Percentiles rank a stretch among this genome's conserved stretches.
phyloP scores from a whole-genome alignment of 2,888 invertebrate species.

The Melinaea menophilus region DNA sequence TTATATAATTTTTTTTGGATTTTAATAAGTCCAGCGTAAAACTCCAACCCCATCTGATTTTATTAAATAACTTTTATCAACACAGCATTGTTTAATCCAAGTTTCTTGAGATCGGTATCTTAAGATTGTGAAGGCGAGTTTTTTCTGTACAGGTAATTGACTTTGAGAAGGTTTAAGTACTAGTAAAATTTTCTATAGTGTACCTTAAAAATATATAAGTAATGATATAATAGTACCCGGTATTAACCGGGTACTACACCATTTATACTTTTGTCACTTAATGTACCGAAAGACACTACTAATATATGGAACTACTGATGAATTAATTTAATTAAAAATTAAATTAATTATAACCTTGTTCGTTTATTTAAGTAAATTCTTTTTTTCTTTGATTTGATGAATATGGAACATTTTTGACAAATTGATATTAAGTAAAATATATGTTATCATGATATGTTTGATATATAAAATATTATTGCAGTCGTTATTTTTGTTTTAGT shows the following conservation, averaged over 20 bases:
- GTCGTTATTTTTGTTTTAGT: slow-evolving; percentile 46
- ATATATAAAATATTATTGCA: slow-evolving; percentile 31
- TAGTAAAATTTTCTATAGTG: slow-evolving; percentile 27
- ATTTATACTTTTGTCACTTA: no score
- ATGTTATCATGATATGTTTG: slow-evolving; percentile 33
- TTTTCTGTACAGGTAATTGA: slow-evolving; percentile 1
- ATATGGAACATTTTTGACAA: no score
- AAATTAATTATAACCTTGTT: no score
- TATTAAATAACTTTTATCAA: slow-evolving; percentile 75
- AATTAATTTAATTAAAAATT: no score
- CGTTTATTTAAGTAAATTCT: no score
- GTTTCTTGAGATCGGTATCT: slow-evolving; percentile 16
- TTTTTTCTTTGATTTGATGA: no score
- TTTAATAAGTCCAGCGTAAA: slow-evolving; percentile 26
- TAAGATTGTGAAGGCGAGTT: neutral
- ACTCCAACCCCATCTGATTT: slow-evolving; percentile 43
- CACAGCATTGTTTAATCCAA: slow-evolving; percentile 19
- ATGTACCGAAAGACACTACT: no score
- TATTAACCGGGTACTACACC: no score
- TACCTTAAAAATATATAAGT: no score
- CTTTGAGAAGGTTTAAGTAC: slow-evolving; percentile 16
- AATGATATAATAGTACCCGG: no score
- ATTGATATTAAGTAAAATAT: slow-evolving; percentile 6
- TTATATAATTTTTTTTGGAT: neutral
- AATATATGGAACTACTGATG: no score